Base-by-base conservation (phyloP, 1,140 invertebrate genomes). In the Drosophila subpulchrella region DNA sequence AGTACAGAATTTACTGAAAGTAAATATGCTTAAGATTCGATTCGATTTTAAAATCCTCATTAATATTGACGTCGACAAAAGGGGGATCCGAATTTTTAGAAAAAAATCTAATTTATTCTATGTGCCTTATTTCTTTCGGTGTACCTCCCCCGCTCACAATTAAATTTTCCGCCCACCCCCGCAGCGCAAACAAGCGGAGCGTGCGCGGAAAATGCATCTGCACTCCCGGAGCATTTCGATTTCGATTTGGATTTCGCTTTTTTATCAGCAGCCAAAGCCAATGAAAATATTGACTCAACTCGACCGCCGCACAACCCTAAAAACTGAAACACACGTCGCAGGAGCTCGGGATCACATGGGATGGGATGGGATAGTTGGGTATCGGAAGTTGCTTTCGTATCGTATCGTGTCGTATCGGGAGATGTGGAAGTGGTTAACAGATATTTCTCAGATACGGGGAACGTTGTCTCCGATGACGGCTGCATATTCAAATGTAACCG, bases 201-300 rank as follows among this genome's bases (percentile, higher is more conserved):
- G 81, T 68, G 78, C 59, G 68, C 74, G 76, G 57, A 46, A 83
- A 86, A 86, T 86, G 82, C 82, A 86, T 86, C 82, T 86, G 82
- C 82, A 67, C n/a, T 80, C 72, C 62, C 66, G 72, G 55, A 61
- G 55, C 60, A 63, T 63, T 82, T 84, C 78, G 61, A 71, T 74
- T 82, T 81, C 68, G 63, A 75, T 70, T 77, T 77, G 50, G 73
- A 76, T 77, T 77, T 77, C 74, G 72, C 62, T 47, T 70, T 59
- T 85, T 85, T 85, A 77, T 88, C 83, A 88, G 68, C 62, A 77
- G 65, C 41, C 68, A 63, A 75, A 75, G 62, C 44, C 66, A 86
- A 86, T 50, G 61, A 86, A 62, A 86, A 86, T 86, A 86, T 86
- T 86, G 74, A 79, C 83, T 70, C 56, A 78, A 76, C 68, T 50